These are phyloP conservation scores for Agrochola lychnidis DNA, from an alignment of 2,888 invertebrate species.

Conservation along the genomic window DNA sequence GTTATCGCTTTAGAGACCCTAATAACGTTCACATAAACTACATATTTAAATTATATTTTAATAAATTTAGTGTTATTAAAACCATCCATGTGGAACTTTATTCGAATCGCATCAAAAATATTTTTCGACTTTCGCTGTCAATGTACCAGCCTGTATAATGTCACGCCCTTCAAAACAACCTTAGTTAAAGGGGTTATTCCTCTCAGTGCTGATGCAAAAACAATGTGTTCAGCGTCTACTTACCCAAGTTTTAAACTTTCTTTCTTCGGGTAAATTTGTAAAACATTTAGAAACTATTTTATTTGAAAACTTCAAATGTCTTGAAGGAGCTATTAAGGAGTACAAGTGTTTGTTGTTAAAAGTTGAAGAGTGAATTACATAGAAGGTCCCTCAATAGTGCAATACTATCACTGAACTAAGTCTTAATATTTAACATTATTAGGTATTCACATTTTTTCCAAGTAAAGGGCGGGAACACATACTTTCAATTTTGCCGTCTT, in stretches of 20 bases:
- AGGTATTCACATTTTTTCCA: too few species aligned
- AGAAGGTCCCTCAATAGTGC: background rate
- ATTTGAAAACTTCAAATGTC: conserved; percentile 33
- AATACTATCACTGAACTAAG: background rate
- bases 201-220: conserved; percentile 39
- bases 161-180: conserved; percentile 32
- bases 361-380: conserved; percentile 19
- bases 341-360: conserved; percentile 15
- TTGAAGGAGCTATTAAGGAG: conserved; percentile 24
- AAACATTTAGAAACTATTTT: conserved; percentile 45
- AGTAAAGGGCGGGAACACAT: background rate
- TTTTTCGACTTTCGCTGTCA: too few species aligned
- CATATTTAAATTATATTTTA: background rate
- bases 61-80: conserved; percentile 17
- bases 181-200: conserved; percentile 30
- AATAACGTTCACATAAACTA: conserved; percentile 5
- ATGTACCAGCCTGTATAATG: background rate
- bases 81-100: background rate
- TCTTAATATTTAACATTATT: background rate
- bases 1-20: background rate
- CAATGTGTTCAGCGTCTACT: conserved; percentile 28
- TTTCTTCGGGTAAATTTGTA: conserved; percentile 38
- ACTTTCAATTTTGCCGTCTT: background rate
- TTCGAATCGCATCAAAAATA: conserved; percentile 4
- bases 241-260: conserved; percentile 21